phyloP scores from a whole-genome alignment of 2,888 invertebrate genomes.

The Onthophagus sagittarius region DNA sequence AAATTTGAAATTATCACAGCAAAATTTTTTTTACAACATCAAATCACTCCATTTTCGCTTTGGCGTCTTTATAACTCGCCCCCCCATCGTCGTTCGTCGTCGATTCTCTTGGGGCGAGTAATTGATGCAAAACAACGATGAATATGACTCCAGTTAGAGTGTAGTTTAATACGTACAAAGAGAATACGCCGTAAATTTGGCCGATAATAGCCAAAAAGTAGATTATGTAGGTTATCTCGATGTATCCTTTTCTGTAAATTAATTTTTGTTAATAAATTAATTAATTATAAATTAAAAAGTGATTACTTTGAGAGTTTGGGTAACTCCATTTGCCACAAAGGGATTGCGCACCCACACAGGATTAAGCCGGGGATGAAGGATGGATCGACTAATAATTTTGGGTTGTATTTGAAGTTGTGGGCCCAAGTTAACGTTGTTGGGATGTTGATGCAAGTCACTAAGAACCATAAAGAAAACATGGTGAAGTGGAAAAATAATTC shows the following conservation, averaged over 20 bases:
- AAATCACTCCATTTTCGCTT: conserved; percentile 36
- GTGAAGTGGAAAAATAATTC: conserved; percentile 71
- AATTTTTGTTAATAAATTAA: too few relatives aligned
- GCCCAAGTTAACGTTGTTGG: conserved; percentile 78
- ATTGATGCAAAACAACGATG: conserved; percentile 57
- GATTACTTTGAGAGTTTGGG: conserved; percentile 62
- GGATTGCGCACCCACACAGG: conserved; percentile 56
- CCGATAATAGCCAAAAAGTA: conserved; percentile 55
- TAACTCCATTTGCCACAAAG: conserved; percentile 65
- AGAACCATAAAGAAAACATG: conserved; percentile 64
- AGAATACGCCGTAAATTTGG: conserved; percentile 58
- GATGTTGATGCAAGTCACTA: conserved; percentile 63
- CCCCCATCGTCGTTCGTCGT: conserved; percentile 24
- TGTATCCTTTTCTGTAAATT: conserved; percentile 52
- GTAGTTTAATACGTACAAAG: conserved; percentile 59
- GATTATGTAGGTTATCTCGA: conserved; percentile 49
- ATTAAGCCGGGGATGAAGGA: conserved; percentile 57
- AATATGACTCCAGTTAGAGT: conserved; percentile 55
- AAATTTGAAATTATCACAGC: conserved; percentile 1
- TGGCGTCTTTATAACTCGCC: conserved; percentile 28
- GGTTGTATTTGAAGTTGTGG: conserved; percentile 68
- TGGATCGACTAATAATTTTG: conserved; percentile 59
- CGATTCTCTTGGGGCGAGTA: conserved; percentile 46
- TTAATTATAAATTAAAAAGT: conserved; percentile 35
- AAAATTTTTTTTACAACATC: background rate